Percentiles rank a stretch among this genome's conserved stretches.
phyloP scores from a whole-genome alignment of 2,797 vertebrate species.

The Intellagama lesueurii region DNA sequence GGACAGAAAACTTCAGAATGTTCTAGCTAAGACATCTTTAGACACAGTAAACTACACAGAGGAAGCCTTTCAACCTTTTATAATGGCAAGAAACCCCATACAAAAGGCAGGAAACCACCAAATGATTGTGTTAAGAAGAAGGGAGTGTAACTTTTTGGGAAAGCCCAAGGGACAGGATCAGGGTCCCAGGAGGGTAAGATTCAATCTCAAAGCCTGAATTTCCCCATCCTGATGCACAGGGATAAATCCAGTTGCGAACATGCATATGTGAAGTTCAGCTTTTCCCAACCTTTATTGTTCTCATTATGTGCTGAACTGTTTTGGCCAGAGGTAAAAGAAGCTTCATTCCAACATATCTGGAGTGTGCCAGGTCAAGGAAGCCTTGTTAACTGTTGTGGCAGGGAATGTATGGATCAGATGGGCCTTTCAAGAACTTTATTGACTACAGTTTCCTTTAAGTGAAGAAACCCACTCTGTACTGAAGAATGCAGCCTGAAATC shows the following conservation, averaged over 20 bases:
- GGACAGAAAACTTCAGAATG: too few species aligned
- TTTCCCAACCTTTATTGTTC: neutral
- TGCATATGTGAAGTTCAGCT: neutral
- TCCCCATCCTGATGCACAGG: neutral
- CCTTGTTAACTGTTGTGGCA: neutral
- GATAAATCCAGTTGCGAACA: neutral
- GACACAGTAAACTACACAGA: too few species aligned
- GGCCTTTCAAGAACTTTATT: neutral
- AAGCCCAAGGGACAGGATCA: too few species aligned
- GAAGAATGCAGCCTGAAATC: neutral
- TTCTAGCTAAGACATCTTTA: too few species aligned
- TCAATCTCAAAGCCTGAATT: too few species aligned
- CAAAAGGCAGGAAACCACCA: too few species aligned
- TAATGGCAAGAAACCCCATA: too few species aligned
- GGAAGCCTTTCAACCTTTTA: too few species aligned
- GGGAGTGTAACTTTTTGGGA: too few species aligned
- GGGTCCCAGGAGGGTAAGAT: too few species aligned
- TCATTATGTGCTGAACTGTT: neutral
- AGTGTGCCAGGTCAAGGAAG: neutral
- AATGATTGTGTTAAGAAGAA: too few species aligned
- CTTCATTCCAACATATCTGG: neutral
- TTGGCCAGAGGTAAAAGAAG: neutral
- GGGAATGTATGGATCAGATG: too few species aligned
- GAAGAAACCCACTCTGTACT: neutral
- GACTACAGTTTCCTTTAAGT: neutral